Base-by-base conservation (phyloP, 23 tunicate genomes). In the Styela clava region DNA sequence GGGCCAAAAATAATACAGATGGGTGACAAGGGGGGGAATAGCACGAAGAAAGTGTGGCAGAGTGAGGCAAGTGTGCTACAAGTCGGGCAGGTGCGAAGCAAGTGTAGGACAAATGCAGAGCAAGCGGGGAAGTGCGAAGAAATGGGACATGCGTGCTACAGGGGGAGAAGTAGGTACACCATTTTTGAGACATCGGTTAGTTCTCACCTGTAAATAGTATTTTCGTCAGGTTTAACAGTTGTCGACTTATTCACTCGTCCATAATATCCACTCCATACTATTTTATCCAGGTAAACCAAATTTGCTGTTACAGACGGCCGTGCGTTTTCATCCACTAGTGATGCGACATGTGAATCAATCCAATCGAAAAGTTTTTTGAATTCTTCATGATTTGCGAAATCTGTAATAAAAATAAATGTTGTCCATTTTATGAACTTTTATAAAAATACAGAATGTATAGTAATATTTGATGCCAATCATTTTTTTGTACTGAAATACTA, bases 161-260 rank as follows among this genome's bases (percentile, higher is more conserved):
- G n/a, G n/a, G n/a, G n/a, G n/a, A n/a, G n/a, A n/a, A n/a, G n/a
- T n/a, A n/a, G n/a, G n/a, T n/a, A n/a, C n/a, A n/a, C n/a, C n/a
- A n/a, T n/a, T n/a, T n/a, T n/a, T n/a, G n/a, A n/a, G n/a, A n/a
- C n/a, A n/a, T n/a, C n/a, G n/a, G n/a, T n/a, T n/a, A n/a, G n/a
- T n/a, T n/a, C 52, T 1, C 19, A 87, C 91, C 91, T 82, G 44
- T 73, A 87, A 69, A 87, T 82, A 35, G 91, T 87, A 68, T 87
- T 44, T 36, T 44, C 78, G 35, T 37, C 73, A 24, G 86, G 85
- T 51, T 69, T 33, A 2, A 65, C 69, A 1, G 27, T 29, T 20
- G 37, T 52, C 2, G 67, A 82, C 63, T 82, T 87, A 72, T 74
- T 87, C 5, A 74, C n/a, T 63, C 68, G 35, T 35, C 91, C 91